These are phyloP conservation scores for Ochropleura leucogaster DNA, from an alignment of 2,888 invertebrate species.

Conservation along the genomic window DNA sequence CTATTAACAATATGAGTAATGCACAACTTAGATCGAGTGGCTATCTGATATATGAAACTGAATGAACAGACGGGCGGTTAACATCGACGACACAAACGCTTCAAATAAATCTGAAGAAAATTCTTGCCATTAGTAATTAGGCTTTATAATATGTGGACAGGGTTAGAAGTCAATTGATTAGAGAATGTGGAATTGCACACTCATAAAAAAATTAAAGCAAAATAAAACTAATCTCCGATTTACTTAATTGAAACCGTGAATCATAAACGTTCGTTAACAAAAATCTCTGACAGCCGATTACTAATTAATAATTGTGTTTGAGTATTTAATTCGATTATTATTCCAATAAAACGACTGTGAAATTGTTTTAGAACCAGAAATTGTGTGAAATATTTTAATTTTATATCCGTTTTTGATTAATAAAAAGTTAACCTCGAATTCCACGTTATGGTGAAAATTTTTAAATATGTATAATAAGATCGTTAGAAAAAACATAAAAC, in stretches of 20 bases:
- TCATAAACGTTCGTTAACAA: slow-evolving; percentile 68
- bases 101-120: not conserved
- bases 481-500: slow-evolving; percentile 38
- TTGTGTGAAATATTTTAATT: slow-evolving; percentile 67
- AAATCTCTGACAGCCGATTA: slow-evolving; percentile 61
- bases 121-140: not conserved
- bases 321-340: slow-evolving; percentile 65
- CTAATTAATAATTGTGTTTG: slow-evolving; percentile 68
- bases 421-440: slow-evolving; percentile 56
- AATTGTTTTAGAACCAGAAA: slow-evolving; percentile 63
- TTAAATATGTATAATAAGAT: slow-evolving; percentile 47
- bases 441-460: slow-evolving; percentile 54
- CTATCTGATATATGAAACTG: slow-evolving; percentile 74
- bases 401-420: slow-evolving; percentile 47
- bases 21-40: slow-evolving; percentile 82
- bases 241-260: slow-evolving; percentile 68
- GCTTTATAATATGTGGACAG: not conserved
- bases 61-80: slow-evolving; percentile 69
- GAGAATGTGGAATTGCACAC: slow-evolving; percentile 37
- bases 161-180: not conserved
- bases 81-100: slow-evolving; percentile 1
- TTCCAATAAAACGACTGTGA: slow-evolving; percentile 65
- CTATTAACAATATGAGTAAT: slow-evolving; percentile 84
- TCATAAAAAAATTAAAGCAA: slow-evolving; percentile 58
- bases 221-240: slow-evolving; percentile 66